A percentile compares a stretch with the other conserved stretches of the same genome.
These are phyloP conservation scores for Cygnus atratus DNA, from an alignment of 2,113 vertebrate genomes.

Conservation along the genomic window DNA sequence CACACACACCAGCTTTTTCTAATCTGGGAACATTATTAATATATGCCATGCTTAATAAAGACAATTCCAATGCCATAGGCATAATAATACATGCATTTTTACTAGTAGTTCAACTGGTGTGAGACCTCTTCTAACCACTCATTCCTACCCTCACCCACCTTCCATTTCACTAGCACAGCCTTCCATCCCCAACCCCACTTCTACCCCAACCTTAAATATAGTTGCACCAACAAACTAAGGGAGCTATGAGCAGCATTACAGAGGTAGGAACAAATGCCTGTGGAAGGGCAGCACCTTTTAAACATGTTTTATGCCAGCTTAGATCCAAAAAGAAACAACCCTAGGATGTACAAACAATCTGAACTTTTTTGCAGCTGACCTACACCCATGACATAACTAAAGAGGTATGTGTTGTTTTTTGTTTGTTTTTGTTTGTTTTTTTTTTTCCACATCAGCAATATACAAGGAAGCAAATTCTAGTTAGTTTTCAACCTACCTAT, in stretches of 20 bases:
- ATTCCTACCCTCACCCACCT: neutral
- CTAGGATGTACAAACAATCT: neutral
- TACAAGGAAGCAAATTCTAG: neutral
- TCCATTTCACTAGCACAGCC: neutral
- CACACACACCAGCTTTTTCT: neutral
- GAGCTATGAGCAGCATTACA: neutral
- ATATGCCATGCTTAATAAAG: neutral
- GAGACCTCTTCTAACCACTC: neutral
- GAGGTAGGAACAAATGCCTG: neutral
- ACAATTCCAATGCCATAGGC: neutral
- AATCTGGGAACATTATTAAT: neutral
- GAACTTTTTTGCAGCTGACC: neutral
- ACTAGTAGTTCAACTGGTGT: neutral
- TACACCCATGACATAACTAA: neutral
- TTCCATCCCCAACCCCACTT: neutral
- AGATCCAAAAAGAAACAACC: neutral
- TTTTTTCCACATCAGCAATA: neutral
- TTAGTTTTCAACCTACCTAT: neutral
- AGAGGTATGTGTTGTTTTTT: neutral
- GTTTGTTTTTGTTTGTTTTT: neutral
- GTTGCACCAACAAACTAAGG: neutral
- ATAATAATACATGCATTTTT: neutral
- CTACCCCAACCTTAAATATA: neutral
- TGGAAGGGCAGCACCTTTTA: neutral
- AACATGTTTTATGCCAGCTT: neutral